Evolutionary conservation across 2,113 vertebrate genomes (phyloP), one percentile per base, ranked within the genome.

Genomic region (Erythrocebus patas): DNA sequence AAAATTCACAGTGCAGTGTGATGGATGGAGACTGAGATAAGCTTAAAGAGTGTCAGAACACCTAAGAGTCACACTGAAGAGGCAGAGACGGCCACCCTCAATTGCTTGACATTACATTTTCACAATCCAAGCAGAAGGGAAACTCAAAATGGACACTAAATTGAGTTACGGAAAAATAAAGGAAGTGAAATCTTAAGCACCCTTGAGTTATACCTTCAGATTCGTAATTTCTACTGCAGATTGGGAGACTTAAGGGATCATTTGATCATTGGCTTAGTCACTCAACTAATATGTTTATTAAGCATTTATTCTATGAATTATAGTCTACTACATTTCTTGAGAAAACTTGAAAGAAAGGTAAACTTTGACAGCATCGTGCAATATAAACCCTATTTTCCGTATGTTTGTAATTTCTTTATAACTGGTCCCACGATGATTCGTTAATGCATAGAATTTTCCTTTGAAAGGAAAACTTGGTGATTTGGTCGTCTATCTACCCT

Each of bases 371-470:
- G n/a, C 8, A 85, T 38, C 55, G 3, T 32, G 52, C 27, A 84
- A 27, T 27, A 40, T 45, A 84, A 97, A 40, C 10, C 23, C 8
- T 75, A 52, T 82, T 95, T 97, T 80, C 25, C 57, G 17, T 83
- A 11, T 93, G 85, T 27, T 78, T 84, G 13, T 38, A 73, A 97
- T 91, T 95, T 91, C 57, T 94, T 93, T 61, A 75, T 64, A 81
- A 96, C 89, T 85, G 85, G 35, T 12, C 43, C 40, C 35, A 50
- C 38, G 2, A 59, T 85, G 25, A 85, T 88, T 78, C 55, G 50
- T 75, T 70, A 72, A 40, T 43, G 2, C 32, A 35, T 73, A 35
- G 40, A 78, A 73, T 45, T 83, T 85, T 89, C 20, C 35, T 96
- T 92, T 72, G 25, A 90, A 90, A 93, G n/a, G 27, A 93, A 92